These are phyloP conservation scores for Drosophila auraria DNA, from an alignment of 1,140 invertebrate species.

Conservation along the genomic window DNA sequence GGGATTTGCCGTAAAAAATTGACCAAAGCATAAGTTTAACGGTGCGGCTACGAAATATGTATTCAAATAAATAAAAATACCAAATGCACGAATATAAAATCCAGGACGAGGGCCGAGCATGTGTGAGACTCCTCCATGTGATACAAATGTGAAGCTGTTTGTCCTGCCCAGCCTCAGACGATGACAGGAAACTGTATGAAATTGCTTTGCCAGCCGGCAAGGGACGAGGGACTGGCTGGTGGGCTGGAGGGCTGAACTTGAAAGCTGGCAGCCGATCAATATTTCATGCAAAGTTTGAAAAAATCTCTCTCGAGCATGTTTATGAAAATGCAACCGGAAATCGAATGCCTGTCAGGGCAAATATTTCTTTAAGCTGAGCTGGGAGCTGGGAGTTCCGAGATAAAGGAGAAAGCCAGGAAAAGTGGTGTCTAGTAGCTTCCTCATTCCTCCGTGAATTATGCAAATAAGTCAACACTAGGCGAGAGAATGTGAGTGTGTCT, in stretches of 20 bases:
- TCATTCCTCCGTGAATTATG: constrained; percentile 61
- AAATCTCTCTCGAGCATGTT: constrained; percentile 68
- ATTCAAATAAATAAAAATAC: constrained; percentile 68
- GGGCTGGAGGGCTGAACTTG: constrained; percentile 51
- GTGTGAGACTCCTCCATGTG: constrained; percentile 5
- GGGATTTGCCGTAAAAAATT: constrained; percentile 65
- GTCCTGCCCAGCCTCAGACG: constrained; percentile 51
- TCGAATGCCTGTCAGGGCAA: constrained; percentile 75
- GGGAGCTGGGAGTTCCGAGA: constrained; percentile 19
- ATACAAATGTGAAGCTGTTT: constrained; percentile 58
- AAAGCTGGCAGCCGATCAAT: constrained; percentile 75
- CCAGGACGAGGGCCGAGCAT: constrained; percentile 5
- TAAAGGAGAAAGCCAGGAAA: constrained; percentile 9
- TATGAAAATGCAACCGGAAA: constrained; percentile 81
- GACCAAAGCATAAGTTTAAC: constrained; percentile 75
- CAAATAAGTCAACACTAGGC: constrained; percentile 64
- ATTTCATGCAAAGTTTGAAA: constrained; percentile 69
- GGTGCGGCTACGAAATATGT: constrained; percentile 73
- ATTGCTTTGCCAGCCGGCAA: constrained; percentile 39
- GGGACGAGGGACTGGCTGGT: neutral
- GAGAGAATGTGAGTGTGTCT: constrained; percentile 36
- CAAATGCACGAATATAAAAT: constrained; percentile 4
- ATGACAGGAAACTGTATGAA: constrained; percentile 73
- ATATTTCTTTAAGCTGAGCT: constrained; percentile 58
- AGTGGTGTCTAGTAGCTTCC: constrained; percentile 35